These are phyloP conservation scores for Ochropleura leucogaster DNA, from an alignment of 2,888 invertebrate genomes.

Conservation along the genomic window DNA sequence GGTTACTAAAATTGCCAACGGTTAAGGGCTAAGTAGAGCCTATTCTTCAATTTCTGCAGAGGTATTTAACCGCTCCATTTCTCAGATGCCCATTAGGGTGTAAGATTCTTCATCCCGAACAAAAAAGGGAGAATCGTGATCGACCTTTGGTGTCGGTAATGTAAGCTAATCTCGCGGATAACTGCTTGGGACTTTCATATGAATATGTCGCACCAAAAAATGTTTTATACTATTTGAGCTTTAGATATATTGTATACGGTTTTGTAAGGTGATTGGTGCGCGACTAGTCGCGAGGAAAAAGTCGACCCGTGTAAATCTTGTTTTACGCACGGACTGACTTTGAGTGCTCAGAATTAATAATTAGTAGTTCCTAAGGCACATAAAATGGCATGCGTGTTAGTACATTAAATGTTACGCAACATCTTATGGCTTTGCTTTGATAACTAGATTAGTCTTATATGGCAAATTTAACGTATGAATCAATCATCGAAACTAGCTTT, in stretches of 20 bases:
- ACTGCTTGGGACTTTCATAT: neutral
- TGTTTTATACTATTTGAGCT: neutral
- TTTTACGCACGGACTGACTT: conserved; percentile 69
- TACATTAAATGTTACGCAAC: conserved; percentile 68
- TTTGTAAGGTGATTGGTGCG: neutral
- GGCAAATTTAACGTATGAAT: conserved; percentile 30
- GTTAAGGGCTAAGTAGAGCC: too few relatives aligned
- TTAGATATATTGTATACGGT: too few relatives aligned
- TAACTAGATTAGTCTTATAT: conserved; percentile 47
- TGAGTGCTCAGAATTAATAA: conserved; percentile 72
- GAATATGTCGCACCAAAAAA: neutral
- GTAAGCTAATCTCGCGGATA: neutral
- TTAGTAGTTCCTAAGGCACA: conserved; percentile 65
- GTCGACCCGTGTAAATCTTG: conserved; percentile 13
- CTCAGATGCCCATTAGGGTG: neutral
- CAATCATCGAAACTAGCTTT: conserved; percentile 43
- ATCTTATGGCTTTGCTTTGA: conserved; percentile 54
- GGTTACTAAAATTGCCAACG: neutral
- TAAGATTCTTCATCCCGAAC: neutral
- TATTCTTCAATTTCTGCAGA: neutral
- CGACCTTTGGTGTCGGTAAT: neutral
- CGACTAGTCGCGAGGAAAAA: neutral
- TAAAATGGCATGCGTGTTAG: conserved; percentile 65
- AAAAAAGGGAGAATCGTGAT: neutral
- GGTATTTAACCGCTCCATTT: neutral